These are phyloP conservation scores for Oncorhynchus tshawytscha DNA, from an alignment of 2,113 vertebrate species.

Conservation along the genomic window DNA sequence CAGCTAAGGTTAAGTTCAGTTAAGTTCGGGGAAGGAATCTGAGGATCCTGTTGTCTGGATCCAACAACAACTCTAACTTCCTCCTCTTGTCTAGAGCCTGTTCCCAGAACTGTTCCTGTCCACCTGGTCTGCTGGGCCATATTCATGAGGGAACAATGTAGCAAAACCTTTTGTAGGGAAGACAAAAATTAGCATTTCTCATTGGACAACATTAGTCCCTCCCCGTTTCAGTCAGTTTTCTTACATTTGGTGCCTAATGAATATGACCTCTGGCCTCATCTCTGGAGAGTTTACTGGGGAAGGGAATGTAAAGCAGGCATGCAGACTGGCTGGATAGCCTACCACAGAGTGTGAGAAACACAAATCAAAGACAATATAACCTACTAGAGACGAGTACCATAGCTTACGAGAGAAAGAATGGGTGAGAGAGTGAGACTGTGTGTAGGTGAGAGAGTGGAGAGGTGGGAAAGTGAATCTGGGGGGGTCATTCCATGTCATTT, in stretches of 20 bases:
- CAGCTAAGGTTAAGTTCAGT: too few species aligned
- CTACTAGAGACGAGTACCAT: too few species aligned
- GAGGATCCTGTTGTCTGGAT: background rate
- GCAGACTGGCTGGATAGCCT: background rate
- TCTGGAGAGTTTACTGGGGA: background rate
- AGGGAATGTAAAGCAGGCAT: background rate
- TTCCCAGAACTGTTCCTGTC: background rate
- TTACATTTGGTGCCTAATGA: too few species aligned
- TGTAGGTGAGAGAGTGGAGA: background rate
- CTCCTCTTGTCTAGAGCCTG: background rate
- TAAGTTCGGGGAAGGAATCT: background rate
- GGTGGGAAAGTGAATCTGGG: conserved; percentile 58
- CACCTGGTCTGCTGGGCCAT: background rate
- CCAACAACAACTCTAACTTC: background rate
- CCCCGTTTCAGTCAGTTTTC: too few species aligned
- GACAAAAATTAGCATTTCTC: too few species aligned
- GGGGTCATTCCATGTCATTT: background rate
- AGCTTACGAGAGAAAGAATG: background rate
- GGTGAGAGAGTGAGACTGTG: background rate
- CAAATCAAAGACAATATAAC: background rate
- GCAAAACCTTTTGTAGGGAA: too few species aligned
- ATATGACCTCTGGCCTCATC: background rate
- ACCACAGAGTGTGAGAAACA: background rate
- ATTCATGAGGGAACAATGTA: too few species aligned
- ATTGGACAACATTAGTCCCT: too few species aligned